phyloP scores from a whole-genome alignment of 1,140 invertebrate genomes.

The Euura saliciscinereae region DNA sequence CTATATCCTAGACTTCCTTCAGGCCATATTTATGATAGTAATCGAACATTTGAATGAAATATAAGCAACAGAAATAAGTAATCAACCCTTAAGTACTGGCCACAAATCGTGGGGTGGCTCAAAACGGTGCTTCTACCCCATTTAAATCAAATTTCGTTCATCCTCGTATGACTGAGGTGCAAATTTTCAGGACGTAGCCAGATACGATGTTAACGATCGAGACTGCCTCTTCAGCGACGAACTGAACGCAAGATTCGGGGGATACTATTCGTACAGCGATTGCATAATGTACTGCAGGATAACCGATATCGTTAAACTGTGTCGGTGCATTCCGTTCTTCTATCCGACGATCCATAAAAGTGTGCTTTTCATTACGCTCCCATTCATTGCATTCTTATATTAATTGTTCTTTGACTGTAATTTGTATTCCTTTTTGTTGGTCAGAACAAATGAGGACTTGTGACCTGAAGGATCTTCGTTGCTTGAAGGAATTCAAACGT shows the following conservation, averaged over 20 bases:
- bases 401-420: neutral
- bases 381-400: neutral
- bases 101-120: neutral
- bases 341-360: slow-evolving; percentile 16
- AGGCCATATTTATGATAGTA: too few species aligned
- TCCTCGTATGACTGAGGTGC: neutral
- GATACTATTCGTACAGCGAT: slow-evolving; percentile 59
- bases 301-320: slow-evolving; percentile 54
- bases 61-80: too few species aligned
- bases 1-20: too few species aligned
- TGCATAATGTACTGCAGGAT: slow-evolving; percentile 62
- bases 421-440: neutral
- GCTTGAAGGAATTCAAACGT: neutral
- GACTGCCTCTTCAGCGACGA: slow-evolving; percentile 25
- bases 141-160: neutral
- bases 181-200: slow-evolving; percentile 10
- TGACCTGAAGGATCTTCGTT: neutral
- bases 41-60: too few species aligned
- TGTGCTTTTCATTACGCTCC: neutral
- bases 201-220: slow-evolving; percentile 17
- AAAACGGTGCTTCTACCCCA: neutral
- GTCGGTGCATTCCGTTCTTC: slow-evolving; percentile 60
- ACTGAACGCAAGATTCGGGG: slow-evolving; percentile 11
- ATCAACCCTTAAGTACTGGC: neutral
- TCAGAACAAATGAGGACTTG: neutral